Evolutionary conservation across 2,113 vertebrate genomes (phyloP).

Genomic region (Psophia crepitans): DNA sequence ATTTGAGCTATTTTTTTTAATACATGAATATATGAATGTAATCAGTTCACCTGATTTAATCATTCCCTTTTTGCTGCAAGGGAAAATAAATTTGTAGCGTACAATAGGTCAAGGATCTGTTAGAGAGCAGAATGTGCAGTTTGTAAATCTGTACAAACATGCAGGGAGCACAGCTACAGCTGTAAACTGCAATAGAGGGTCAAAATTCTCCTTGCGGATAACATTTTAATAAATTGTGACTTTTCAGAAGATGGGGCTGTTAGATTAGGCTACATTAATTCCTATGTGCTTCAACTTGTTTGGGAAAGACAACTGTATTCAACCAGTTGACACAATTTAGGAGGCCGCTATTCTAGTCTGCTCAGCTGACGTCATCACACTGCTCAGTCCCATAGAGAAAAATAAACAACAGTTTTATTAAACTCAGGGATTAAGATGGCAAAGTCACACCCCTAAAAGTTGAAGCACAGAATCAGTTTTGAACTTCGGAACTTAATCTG

Average conservation of each 20-base stretch:
- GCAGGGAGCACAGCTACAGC: neutral
- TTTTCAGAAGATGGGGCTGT: neutral
- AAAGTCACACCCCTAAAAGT: neutral
- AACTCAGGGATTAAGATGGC: neutral
- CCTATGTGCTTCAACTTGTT: neutral
- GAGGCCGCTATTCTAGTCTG: neutral
- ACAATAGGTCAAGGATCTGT: conserved; percentile 11
- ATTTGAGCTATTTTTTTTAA: neutral
- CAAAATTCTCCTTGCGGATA: conserved; percentile 8
- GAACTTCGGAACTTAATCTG: neutral
- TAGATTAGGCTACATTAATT: neutral
- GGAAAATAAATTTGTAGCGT: neutral
- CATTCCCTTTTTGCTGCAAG: neutral
- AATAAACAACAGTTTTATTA: neutral
- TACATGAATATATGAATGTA: neutral
- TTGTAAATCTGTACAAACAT: neutral
- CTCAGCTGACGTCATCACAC: neutral
- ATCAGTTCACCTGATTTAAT: conserved; percentile 8
- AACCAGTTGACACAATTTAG: neutral
- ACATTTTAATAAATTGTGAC: neutral
- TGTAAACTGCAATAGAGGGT: neutral
- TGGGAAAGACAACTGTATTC: neutral
- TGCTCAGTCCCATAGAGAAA: neutral
- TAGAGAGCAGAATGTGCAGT: neutral
- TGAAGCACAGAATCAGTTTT: neutral